Percentiles rank a stretch among this genome's conserved stretches.
Evolutionary conservation across 2,797 vertebrate species (phyloP).

Genomic region (Holocentrus rufus): DNA sequence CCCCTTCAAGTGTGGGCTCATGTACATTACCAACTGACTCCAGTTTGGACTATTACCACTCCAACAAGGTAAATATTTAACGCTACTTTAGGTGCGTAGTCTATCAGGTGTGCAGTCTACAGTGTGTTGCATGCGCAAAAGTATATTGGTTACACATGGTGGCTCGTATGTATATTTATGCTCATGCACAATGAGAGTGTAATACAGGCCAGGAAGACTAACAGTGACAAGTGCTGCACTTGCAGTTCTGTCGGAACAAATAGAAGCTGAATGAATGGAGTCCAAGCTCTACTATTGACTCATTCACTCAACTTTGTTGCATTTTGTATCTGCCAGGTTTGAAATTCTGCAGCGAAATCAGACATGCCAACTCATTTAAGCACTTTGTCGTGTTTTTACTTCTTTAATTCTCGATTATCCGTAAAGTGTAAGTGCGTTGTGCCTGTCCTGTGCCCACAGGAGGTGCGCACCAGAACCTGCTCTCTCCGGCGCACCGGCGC

Average conservation of each 20-base stretch:
- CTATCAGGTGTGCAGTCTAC: slow-evolving; percentile 33
- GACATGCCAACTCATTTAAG: slow-evolving; percentile 36
- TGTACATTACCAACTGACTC: slow-evolving; percentile 93
- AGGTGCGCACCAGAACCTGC: slow-evolving; percentile 42
- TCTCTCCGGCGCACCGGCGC: slow-evolving; percentile 21
- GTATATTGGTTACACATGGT: slow-evolving; percentile 7
- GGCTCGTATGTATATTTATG: background rate
- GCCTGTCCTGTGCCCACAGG: slow-evolving; percentile 44
- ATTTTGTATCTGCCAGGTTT: background rate
- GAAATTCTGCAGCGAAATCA: slow-evolving; percentile 7
- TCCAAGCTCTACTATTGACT: background rate
- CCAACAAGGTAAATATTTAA: slow-evolving; percentile 90
- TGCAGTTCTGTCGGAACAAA: slow-evolving; percentile 35
- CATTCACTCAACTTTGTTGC: slow-evolving; percentile 44
- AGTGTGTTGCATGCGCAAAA: slow-evolving; percentile 23
- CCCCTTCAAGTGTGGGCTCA: slow-evolving; percentile 93
- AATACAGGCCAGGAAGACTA: background rate
- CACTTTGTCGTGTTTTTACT: slow-evolving; percentile 4
- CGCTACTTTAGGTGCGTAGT: slow-evolving; percentile 30
- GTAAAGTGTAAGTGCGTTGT: background rate
- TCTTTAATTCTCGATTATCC: slow-evolving; percentile 7
- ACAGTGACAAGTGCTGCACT: slow-evolving; percentile 52
- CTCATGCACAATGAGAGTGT: background rate
- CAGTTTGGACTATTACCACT: slow-evolving; percentile 97
- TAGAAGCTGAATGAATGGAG: background rate